A percentile compares a stretch with the other conserved stretches of the same genome.
Conservation (phyloP, 1,140 invertebrate genomes). For the Drosophila suzukii region DNA sequence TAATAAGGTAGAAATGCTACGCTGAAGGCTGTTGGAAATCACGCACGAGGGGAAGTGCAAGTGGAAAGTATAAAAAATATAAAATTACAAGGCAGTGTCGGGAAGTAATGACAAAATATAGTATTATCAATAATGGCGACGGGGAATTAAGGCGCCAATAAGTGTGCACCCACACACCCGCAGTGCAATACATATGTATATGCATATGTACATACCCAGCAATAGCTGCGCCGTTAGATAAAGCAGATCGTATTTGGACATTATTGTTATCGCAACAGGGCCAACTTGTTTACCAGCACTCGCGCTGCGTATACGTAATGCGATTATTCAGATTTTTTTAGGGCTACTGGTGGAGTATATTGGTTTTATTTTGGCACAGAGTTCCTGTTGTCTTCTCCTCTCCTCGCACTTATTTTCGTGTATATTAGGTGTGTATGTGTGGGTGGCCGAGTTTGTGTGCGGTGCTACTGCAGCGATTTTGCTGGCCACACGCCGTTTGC, state of each 20-base stretch:
- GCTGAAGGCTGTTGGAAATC: neutral
- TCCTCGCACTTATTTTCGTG: constrained; percentile 32
- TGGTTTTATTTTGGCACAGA: constrained; percentile 31
- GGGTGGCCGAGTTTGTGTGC: constrained; percentile 30
- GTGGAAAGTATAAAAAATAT: neutral
- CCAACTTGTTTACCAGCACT: constrained; percentile 66
- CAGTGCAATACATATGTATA: constrained; percentile 25
- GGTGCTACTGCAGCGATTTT: constrained; percentile 41
- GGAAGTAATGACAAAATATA: constrained; percentile 34
- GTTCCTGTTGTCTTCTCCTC: constrained; percentile 22
- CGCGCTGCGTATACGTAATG: constrained; percentile 65
- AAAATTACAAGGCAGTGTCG: constrained; percentile 15
- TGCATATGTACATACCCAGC: constrained; percentile 45
- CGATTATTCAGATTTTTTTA: constrained; percentile 26
- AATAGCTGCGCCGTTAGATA: constrained; percentile 70
- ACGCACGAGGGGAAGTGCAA: constrained; percentile 1
- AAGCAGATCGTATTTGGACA: constrained; percentile 65
- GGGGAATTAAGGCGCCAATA: constrained; percentile 44
- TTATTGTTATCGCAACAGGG: constrained; percentile 37
- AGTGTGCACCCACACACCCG: constrained; percentile 31
- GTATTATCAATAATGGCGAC: constrained; percentile 35
- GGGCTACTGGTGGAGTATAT: constrained; percentile 15
- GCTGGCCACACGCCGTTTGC: constrained; percentile 69
- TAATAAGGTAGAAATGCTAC: constrained; percentile 18
- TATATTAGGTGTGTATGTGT: constrained; percentile 52